Percentiles rank a stretch among this genome's conserved stretches.
These are phyloP conservation scores for Cyphomyrus plagiostoma DNA, from an alignment of 2,113 vertebrate genomes.

Conservation along the genomic window DNA sequence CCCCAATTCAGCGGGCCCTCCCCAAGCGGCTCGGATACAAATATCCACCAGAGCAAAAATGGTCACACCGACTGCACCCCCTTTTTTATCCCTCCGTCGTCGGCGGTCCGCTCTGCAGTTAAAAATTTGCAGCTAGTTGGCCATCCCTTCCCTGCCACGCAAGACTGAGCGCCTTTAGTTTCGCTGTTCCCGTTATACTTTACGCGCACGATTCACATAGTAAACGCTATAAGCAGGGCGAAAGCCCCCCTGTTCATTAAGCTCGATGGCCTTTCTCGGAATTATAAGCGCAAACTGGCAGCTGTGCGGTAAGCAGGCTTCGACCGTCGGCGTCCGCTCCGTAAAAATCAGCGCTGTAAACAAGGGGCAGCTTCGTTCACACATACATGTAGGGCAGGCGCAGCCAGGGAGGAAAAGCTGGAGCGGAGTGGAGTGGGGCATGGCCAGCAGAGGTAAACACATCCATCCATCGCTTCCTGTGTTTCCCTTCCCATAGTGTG, in stretches of 20 bases:
- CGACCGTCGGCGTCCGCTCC: slow-evolving; percentile 15
- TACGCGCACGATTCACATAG: not conserved
- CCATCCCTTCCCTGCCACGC: slow-evolving; percentile 47
- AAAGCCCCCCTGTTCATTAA: not conserved
- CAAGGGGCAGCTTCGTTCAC: slow-evolving; percentile 53
- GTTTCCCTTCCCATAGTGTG: not conserved
- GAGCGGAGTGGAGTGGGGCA: slow-evolving; percentile 20
- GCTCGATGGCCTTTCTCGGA: not conserved
- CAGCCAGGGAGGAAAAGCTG: slow-evolving; percentile 42
- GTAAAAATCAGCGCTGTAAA: slow-evolving; percentile 56
- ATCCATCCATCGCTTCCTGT: not conserved
- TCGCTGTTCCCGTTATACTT: not conserved
- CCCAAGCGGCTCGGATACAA: slow-evolving; percentile 28
- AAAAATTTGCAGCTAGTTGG: not conserved
- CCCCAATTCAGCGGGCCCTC: not conserved
- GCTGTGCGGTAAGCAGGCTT: not conserved
- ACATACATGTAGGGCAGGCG: slow-evolving; percentile 40
- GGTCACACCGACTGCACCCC: slow-evolving; percentile 48
- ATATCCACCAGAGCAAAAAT: slow-evolving; percentile 46
- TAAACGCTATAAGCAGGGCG: not conserved
- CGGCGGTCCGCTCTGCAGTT: slow-evolving; percentile 26
- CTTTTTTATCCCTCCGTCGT: slow-evolving; percentile 39
- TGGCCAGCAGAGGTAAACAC: not conserved
- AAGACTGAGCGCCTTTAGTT: slow-evolving; percentile 45
- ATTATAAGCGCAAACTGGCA: slow-evolving; percentile 25